These are phyloP conservation scores for Syngnathus acus DNA, from an alignment of 2,797 vertebrate species.

Conservation along the genomic window DNA sequence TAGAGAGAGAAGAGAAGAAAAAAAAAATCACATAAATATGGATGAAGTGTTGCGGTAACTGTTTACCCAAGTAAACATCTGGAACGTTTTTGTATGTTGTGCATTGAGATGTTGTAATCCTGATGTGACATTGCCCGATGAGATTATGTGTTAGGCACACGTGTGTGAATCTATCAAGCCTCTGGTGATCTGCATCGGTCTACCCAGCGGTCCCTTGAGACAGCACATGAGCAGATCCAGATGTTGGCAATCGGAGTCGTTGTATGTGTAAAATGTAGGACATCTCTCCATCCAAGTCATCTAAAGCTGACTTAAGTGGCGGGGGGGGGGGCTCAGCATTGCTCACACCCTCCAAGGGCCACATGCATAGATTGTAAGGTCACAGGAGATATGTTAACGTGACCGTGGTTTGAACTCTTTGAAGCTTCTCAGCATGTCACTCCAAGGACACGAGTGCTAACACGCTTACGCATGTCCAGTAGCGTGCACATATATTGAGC, in stretches of 20 bases:
- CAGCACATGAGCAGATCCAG: conserved; percentile 19
- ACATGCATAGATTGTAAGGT: background rate
- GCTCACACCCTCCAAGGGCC: conserved; percentile 4
- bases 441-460: conserved; percentile 6
- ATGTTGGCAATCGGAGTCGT: conserved; percentile 18
- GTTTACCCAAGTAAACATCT: no score
- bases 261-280: background rate
- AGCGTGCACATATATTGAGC: conserved; percentile 1
- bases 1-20: background rate
- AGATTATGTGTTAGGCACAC: background rate
- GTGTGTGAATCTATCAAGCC: background rate
- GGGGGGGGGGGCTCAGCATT: conserved; percentile 9
- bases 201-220: conserved; percentile 10
- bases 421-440: conserved; percentile 12
- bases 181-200: conserved; percentile 6
- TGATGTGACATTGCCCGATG: background rate
- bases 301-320: background rate
- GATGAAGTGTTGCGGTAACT: background rate
- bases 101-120: background rate
- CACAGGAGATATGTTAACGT: background rate
- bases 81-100: background rate
- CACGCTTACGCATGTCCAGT: background rate
- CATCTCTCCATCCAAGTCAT: background rate
- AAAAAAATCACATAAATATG: background rate
- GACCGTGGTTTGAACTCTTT: conserved; percentile 13